These are phyloP conservation scores for Mormyrus iriodes DNA, from an alignment of 2,113 vertebrate species.

Conservation along the genomic window DNA sequence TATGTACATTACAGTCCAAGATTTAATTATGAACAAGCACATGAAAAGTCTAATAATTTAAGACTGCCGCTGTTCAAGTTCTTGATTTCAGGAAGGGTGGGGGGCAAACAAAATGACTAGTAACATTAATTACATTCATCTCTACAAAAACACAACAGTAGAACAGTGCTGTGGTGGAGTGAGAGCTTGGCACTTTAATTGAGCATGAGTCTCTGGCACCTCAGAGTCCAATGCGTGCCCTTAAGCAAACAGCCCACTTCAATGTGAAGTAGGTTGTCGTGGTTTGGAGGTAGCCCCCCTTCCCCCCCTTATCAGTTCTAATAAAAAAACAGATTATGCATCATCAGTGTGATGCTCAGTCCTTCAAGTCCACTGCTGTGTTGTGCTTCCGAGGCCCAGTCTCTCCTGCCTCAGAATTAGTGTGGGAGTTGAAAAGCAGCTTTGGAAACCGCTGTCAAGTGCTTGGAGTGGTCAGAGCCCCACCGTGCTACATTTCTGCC, in stretches of 20 bases:
- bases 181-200: constrained; percentile 29
- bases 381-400: constrained; percentile 43
- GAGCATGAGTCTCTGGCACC: constrained; percentile 19
- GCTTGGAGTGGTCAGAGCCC: constrained; percentile 24
- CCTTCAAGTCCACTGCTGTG: constrained; percentile 50
- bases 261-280: constrained; percentile 64
- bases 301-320: constrained; percentile 56
- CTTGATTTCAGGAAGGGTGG: neutral
- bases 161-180: constrained; percentile 17
- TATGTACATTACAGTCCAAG: constrained; percentile 32
- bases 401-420: constrained; percentile 30
- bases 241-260: constrained; percentile 62
- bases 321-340: constrained; percentile 24
- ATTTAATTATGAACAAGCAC: constrained; percentile 21
- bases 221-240: constrained; percentile 20
- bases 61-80: constrained; percentile 21
- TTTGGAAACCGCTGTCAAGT: constrained; percentile 17
- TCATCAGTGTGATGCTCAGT: constrained; percentile 43
- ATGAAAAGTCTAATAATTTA: constrained; percentile 25
- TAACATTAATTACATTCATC: constrained; percentile 23
- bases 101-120: neutral
- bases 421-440: constrained; percentile 40
- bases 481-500: constrained; percentile 21
- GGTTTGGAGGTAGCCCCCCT: constrained; percentile 46
- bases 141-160: constrained; percentile 18